Base-by-base conservation (phyloP, 2,888 invertebrate species). In the Germaria angustata region DNA sequence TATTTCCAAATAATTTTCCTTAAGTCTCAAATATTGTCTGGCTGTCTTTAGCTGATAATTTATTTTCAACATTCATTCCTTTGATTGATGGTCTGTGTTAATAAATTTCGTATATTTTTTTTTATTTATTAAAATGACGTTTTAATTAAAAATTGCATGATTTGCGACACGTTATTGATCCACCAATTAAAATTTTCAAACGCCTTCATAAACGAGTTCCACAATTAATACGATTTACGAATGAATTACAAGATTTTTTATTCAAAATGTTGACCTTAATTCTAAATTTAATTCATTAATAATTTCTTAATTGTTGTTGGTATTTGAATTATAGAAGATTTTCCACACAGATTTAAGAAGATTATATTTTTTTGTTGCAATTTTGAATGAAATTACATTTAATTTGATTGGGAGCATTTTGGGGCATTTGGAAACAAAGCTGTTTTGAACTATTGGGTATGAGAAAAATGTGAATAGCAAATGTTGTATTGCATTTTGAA, bases 251-350 rank as follows among this genome's bases (percentile, higher is more conserved):
- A 46, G 46, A 15, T 36, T 28, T 59, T 46, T 24, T 59, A 15
- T 22, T 36, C 59, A 72, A 49, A 59, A 61, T n/a, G n/a, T 61
- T 72, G 28, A 72, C 59, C 72, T 72, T 59, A 61, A 61, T 61
- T 72, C 49, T 13, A 2, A 13, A 28, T 49, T 51, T 61, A 61
- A 72, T 61, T 72, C 28, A 15, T 51, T 71, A 53, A n/a, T 32
- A 63, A 44, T 44, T 36, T 11, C n/a, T 57, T 15, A 2, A 2
- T 36, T 39, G 36, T 15, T 34, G n/a, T 34, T 65, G 20, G 6
- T 5, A 28, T 6, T n/a, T 15, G 20, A 36, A 20, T 1, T n/a
- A 39, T 24, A 9, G 53, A 13, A 55, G 17, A 17, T 55, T 69
- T 69, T 17, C 13, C 39, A 72, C 49, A 17, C 24, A 39, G 59